Conservation (phyloP, 2,113 vertebrate species). For the Pedetes capensis region DNA sequence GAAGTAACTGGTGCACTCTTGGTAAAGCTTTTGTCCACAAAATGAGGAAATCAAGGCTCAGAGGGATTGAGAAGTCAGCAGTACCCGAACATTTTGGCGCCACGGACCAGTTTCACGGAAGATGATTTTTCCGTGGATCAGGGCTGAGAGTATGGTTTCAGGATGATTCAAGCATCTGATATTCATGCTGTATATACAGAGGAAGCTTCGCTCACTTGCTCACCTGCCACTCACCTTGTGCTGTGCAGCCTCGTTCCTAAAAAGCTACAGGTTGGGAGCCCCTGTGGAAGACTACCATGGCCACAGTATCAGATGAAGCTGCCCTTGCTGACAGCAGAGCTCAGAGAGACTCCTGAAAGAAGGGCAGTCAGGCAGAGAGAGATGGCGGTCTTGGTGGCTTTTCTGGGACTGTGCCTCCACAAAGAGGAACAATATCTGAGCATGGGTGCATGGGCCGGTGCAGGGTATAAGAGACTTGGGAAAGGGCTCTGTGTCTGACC, state of each 20-base stretch:
- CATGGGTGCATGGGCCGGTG: not conserved
- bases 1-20: not conserved
- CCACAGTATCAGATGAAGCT: not conserved
- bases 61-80: not conserved
- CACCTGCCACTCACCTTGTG: too few relatives aligned
- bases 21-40: not conserved
- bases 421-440: not conserved
- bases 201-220: too few relatives aligned
- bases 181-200: too few relatives aligned
- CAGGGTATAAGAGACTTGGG: not conserved
- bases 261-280: too few relatives aligned
- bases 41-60: not conserved
- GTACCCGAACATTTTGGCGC: too few relatives aligned
- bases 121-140: too few relatives aligned
- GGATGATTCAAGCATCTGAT: too few relatives aligned
- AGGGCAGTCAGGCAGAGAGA: not conserved
- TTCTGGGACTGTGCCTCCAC: not conserved
- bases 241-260: too few relatives aligned
- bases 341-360: not conserved
- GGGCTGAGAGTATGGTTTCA: too few relatives aligned
- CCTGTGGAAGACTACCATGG: not conserved
- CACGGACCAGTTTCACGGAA: too few relatives aligned
- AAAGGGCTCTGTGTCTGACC: not conserved
- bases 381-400: not conserved
- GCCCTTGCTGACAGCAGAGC: not conserved